Evolutionary conservation across 2,797 vertebrate species (phyloP), one percentile per base, ranked within the genome.

Genomic region (Rachycentron canadum): DNA sequence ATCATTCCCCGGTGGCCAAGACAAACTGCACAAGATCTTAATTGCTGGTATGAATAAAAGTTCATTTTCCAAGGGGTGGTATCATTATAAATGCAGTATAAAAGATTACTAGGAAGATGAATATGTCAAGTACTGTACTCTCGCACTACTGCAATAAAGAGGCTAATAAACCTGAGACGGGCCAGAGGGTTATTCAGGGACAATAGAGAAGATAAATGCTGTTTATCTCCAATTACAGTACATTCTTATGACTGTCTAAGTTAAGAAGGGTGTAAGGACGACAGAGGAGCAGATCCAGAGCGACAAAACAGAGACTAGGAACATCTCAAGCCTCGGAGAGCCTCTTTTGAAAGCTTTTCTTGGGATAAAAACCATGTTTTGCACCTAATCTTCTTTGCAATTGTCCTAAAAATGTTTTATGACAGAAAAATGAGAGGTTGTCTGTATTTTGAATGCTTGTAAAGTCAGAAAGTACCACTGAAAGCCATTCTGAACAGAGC

Each of bases 41-140:
- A 95, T 95, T 94, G 94, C 94, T 93, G 80, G 86, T 94, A 93
- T 92, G 94, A 94, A 95, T 95, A 94, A 94, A 95, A 92, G 92
- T 95, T 95, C 90, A 94, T 93, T 93, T 94, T 93, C 90, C 88
- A 81, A 90, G 82, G 84, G 88, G 69, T 88, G 85, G 77, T 88
- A 85, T 90, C 88, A 91, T 92, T 91, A 92, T 90, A 90, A 92
- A 92, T 78, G 81, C 67, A 77, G 86, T 86, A 89, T 90, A 90
- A 92, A 89, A 84, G 85, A 91, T 90, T 87, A 91, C 84, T 32
- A 43, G 67, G 88, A 88, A 92, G 90, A 94, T 92, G 86, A 86
- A 93, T 90, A 89, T 92, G 90, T 91, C 89, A 90, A 91, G 88
- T 87, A 87, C 86, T 89, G 86, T 90, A 88, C 82, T 84, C 83